phyloP scores from a whole-genome alignment of 2,797 vertebrate genomes.

The Echiichthys vipera region DNA sequence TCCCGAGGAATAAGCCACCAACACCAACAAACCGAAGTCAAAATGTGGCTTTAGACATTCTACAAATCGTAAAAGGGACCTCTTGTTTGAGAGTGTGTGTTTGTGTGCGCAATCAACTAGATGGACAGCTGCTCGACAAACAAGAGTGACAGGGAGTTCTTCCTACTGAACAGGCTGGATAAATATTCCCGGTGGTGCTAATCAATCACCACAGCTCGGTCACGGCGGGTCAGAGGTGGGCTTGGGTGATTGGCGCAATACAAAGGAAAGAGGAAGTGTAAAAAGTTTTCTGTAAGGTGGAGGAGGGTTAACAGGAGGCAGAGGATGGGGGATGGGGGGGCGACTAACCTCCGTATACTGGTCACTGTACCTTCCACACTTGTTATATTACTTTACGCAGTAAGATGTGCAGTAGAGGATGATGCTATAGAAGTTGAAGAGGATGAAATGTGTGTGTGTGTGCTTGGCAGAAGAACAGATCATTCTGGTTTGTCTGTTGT shows the following conservation, averaged over 20 bases:
- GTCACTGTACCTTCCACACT: background rate
- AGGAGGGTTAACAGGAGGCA: conserved; percentile 13
- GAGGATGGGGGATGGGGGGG: too few species aligned
- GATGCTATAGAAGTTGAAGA: background rate
- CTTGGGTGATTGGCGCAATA: conserved; percentile 63
- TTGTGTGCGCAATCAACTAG: conserved; percentile 15
- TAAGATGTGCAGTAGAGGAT: too few species aligned
- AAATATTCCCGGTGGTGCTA: conserved; percentile 71
- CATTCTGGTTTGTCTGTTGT: background rate
- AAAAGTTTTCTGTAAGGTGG: conserved; percentile 19
- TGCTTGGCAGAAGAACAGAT: background rate
- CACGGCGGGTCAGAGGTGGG: conserved; percentile 60
- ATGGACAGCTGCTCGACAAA: conserved; percentile 69
- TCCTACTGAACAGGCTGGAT: conserved; percentile 59
- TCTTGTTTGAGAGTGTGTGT: conserved; percentile 12
- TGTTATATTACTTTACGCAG: background rate
- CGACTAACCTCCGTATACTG: too few species aligned
- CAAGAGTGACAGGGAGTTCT: conserved; percentile 51
- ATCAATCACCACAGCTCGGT: conserved; percentile 68
- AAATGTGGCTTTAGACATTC: conserved; percentile 10
- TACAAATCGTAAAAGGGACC: background rate
- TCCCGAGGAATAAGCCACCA: conserved; percentile 7
- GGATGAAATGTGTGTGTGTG: background rate
- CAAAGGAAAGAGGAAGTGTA: conserved; percentile 71
- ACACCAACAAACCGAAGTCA: background rate